Percentiles rank a stretch among this genome's conserved stretches.
These are phyloP conservation scores for Stegophylla sp. DNA, from an alignment of 2,888 invertebrate genomes.

Conservation along the genomic window DNA sequence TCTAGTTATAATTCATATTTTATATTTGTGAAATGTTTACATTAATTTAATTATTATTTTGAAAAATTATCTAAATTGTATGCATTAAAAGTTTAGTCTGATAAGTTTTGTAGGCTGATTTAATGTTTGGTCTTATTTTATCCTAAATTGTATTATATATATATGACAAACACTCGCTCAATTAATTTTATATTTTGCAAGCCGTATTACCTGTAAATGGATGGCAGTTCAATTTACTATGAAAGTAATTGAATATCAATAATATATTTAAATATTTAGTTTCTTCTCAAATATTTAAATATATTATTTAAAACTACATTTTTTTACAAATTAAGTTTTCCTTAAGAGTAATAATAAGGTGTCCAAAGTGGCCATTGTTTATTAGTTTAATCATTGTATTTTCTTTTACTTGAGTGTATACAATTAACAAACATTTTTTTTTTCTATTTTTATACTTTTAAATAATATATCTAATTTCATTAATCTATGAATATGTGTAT, in stretches of 20 bases:
- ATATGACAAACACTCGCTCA: background rate
- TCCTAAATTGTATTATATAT: background rate
- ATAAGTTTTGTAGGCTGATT: background rate
- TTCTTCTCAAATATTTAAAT: slow-evolving; percentile 26
- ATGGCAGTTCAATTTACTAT: slow-evolving; percentile 10
- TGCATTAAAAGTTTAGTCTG: too few relatives aligned
- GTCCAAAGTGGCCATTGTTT: background rate
- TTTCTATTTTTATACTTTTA: too few relatives aligned
- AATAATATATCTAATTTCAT: too few relatives aligned
- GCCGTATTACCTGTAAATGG: background rate
- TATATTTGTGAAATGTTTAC: background rate
- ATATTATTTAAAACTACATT: too few relatives aligned
- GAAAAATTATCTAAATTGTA: background rate
- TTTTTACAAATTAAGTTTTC: slow-evolving; percentile 21
- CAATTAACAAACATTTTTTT: too few relatives aligned
- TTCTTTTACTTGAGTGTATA: too few relatives aligned
- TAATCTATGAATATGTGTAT: too few relatives aligned
- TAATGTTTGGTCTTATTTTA: background rate
- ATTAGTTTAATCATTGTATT: background rate
- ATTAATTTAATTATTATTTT: background rate
- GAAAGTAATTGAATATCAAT: slow-evolving; percentile 37
- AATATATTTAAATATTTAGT: slow-evolving; percentile 16
- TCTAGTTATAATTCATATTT: background rate
- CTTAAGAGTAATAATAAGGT: background rate
- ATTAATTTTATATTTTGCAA: slow-evolving; percentile 24